A percentile compares a stretch with the other conserved stretches of the same genome.
Conservation (phyloP, 1,140 invertebrate species). For the Asbolus verrucosus region DNA sequence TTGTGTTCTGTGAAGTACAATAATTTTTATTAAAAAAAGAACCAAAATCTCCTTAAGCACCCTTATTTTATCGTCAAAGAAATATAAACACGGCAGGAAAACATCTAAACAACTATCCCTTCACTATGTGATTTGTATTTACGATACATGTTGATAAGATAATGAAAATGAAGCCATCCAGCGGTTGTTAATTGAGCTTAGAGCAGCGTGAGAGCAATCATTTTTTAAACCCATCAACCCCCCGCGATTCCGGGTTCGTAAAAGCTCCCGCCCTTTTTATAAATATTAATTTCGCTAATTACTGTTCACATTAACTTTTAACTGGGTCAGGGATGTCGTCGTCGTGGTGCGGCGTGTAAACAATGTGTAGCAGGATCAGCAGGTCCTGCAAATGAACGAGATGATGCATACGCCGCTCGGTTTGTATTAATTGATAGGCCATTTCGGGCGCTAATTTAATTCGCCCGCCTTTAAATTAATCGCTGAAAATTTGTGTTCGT, state of each 20-base stretch:
- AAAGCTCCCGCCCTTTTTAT: constrained; percentile 14
- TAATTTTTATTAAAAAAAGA: no score
- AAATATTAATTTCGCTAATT: constrained; percentile 37
- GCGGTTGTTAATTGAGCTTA: background rate
- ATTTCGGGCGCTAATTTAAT: constrained; percentile 29
- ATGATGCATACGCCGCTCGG: constrained; percentile 32
- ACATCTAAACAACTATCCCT: no score
- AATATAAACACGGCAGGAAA: no score
- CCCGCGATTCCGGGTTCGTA: background rate
- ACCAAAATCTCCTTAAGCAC: no score
- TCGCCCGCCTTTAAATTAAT: constrained; percentile 20
- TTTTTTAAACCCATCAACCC: background rate
- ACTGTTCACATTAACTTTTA: constrained; percentile 33
- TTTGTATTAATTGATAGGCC: constrained; percentile 33
- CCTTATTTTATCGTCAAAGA: no score
- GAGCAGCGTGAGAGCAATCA: background rate
- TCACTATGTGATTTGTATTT: no score
- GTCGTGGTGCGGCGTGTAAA: constrained; percentile 20
- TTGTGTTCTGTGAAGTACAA: no score
- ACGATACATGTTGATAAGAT: no score
- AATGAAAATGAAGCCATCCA: no score
- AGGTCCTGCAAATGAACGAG: constrained; percentile 37
- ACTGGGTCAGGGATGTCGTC: constrained; percentile 19
- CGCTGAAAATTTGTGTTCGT: constrained; percentile 20
- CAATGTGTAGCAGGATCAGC: constrained; percentile 22